phyloP scores from a whole-genome alignment of 2,888 invertebrate species.

The Deroplatys truncata region DNA sequence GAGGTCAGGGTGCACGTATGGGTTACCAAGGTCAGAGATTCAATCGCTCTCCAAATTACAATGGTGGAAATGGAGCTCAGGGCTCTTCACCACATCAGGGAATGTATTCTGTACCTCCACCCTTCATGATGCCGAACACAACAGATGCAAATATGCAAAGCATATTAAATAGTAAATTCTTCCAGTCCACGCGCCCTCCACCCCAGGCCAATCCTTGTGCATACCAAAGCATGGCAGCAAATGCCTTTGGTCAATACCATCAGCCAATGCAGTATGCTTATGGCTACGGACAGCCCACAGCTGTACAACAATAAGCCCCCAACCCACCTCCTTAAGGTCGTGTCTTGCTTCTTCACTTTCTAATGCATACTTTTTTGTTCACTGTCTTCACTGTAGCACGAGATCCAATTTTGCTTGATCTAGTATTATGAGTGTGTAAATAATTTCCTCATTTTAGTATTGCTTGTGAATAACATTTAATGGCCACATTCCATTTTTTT shows the following conservation, averaged over 20 bases:
- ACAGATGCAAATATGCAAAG: slow-evolving; percentile 51
- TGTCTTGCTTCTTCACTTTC: slow-evolving; percentile 20
- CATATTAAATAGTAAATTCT: slow-evolving; percentile 66
- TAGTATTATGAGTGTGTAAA: slow-evolving; percentile 34
- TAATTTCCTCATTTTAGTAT: slow-evolving; percentile 30
- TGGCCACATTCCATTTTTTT: slow-evolving; percentile 34
- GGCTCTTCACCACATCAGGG: slow-evolving; percentile 37
- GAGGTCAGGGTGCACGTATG: slow-evolving; percentile 27
- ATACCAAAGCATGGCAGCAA: slow-evolving; percentile 60
- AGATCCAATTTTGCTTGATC: slow-evolving; percentile 20
- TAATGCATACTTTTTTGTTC: slow-evolving; percentile 16
- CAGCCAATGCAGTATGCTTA: slow-evolving; percentile 37
- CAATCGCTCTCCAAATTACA: slow-evolving; percentile 35
- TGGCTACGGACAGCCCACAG: slow-evolving; percentile 36
- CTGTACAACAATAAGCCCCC: slow-evolving; percentile 65
- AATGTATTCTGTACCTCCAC: slow-evolving; percentile 45
- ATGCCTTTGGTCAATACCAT: slow-evolving; percentile 50
- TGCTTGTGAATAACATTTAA: slow-evolving; percentile 24
- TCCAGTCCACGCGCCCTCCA: slow-evolving; percentile 61
- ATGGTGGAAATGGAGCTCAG: slow-evolving; percentile 34
- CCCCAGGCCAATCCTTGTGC: slow-evolving; percentile 54
- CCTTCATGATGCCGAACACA: slow-evolving; percentile 44
- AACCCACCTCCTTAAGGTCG: slow-evolving; percentile 19
- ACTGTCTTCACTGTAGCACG: slow-evolving; percentile 18
- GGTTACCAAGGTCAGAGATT: slow-evolving; percentile 40